These are phyloP conservation scores for Equus przewalskii DNA, from an alignment of 2,113 vertebrate species.

Conservation along the genomic window DNA sequence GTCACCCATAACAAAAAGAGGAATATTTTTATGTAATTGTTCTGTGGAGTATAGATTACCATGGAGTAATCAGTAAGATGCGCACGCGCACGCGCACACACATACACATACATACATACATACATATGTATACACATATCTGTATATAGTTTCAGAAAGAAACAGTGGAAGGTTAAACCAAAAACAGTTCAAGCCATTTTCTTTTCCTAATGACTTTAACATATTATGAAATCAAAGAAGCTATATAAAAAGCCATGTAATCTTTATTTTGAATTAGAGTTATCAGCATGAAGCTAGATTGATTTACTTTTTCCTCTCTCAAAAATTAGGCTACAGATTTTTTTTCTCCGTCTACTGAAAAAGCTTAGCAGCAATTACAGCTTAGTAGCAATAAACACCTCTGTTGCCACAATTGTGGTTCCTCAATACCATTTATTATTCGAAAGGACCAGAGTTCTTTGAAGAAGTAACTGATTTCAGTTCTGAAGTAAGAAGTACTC, in stretches of 20 bases:
- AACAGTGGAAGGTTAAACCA: not conserved
- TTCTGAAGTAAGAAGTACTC: conserved; percentile 1
- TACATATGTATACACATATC: no score
- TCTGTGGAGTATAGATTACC: not conserved
- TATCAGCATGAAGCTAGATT: not conserved
- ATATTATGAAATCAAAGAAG: not conserved
- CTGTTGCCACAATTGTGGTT: not conserved
- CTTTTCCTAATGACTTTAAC: not conserved
- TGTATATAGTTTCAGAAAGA: no score
- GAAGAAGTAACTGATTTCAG: not conserved
- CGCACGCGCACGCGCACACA: not conserved
- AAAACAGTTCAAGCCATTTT: not conserved
- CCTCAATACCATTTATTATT: not conserved
- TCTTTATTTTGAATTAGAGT: not conserved
- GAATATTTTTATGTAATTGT: not conserved
- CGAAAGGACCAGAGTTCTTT: not conserved
- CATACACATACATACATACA: no score
- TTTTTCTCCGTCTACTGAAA: not conserved
- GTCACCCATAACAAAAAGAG: not conserved
- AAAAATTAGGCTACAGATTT: not conserved
- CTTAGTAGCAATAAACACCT: not conserved
- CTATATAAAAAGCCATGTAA: not conserved
- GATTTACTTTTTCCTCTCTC: not conserved
- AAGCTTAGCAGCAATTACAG: not conserved
- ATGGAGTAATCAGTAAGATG: not conserved